These are phyloP conservation scores for Mactra quadrangularis DNA, from an alignment of 1,140 invertebrate genomes.

Conservation along the genomic window DNA sequence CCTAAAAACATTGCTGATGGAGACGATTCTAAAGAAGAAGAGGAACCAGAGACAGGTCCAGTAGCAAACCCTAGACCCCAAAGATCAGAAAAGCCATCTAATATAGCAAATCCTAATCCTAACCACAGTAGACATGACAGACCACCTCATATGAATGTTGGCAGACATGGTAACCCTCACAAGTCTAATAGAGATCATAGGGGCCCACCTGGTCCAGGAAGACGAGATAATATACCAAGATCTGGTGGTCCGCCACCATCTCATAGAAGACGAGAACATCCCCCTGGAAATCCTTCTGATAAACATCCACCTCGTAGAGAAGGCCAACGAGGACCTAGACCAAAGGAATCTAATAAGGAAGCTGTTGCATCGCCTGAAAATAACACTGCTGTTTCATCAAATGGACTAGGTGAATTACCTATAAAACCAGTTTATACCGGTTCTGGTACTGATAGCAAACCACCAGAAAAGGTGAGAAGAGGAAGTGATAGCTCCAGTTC, in stretches of 20 bases:
- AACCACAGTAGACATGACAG: not conserved
- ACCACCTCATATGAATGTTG: no score
- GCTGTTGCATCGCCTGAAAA: constrained; percentile 16
- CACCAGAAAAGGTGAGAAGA: constrained; percentile 31
- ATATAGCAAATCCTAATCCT: not conserved
- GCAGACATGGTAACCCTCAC: not conserved
- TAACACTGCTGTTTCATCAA: constrained; percentile 32
- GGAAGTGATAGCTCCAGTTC: constrained; percentile 39
- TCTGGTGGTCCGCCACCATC: not conserved
- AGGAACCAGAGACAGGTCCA: no score
- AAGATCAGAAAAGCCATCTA: not conserved
- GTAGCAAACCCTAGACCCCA: no score
- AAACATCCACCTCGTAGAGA: not conserved
- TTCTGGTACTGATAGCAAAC: constrained; percentile 13
- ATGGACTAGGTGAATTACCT: not conserved
- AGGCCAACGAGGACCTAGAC: not conserved
- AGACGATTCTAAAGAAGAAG: not conserved
- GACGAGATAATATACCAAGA: not conserved
- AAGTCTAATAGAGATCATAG: not conserved
- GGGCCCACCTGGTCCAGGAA: not conserved
- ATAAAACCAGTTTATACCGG: not conserved
- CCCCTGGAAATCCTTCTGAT: no score
- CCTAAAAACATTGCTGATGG: not conserved
- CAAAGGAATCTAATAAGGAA: constrained; percentile 22
- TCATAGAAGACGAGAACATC: not conserved